Conservation (phyloP, 2,888 invertebrate species). For the Cephus nigrinus region DNA sequence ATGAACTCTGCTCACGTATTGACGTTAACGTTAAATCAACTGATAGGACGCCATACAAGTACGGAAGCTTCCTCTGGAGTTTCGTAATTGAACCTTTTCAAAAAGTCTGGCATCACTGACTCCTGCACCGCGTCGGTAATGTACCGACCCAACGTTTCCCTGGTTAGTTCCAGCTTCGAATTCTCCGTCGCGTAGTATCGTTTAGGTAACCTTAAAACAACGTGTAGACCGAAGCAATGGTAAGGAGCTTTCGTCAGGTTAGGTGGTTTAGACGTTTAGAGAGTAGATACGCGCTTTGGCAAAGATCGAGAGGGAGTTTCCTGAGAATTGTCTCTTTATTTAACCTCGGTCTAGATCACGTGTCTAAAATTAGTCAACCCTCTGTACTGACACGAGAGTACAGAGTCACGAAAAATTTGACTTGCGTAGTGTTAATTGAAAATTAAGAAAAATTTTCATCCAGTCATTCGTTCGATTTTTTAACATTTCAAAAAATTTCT, state of each 20-base stretch:
- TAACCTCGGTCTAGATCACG: neutral
- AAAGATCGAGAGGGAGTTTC: neutral
- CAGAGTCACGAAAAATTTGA: neutral
- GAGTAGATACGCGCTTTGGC: neutral
- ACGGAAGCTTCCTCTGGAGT: neutral
- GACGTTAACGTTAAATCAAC: neutral
- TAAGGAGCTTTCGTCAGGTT: neutral
- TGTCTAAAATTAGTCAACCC: neutral
- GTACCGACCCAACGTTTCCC: neutral
- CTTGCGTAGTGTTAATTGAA: neutral
- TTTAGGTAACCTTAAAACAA: neutral
- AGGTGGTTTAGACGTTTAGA: neutral
- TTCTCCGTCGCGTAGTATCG: neutral
- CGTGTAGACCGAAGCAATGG: neutral
- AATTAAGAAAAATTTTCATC: neutral
- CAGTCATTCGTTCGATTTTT: neutral
- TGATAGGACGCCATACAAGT: neutral
- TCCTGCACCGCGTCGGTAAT: neutral
- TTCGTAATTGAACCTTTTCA: neutral
- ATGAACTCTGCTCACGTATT: neutral
- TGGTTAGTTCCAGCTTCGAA: neutral
- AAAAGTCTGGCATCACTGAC: neutral
- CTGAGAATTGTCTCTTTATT: neutral
- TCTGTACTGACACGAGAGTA: neutral
- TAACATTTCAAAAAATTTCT: neutral